These are phyloP conservation scores for Etheostoma cragini DNA, from an alignment of 2,113 vertebrate genomes.

Conservation along the genomic window DNA sequence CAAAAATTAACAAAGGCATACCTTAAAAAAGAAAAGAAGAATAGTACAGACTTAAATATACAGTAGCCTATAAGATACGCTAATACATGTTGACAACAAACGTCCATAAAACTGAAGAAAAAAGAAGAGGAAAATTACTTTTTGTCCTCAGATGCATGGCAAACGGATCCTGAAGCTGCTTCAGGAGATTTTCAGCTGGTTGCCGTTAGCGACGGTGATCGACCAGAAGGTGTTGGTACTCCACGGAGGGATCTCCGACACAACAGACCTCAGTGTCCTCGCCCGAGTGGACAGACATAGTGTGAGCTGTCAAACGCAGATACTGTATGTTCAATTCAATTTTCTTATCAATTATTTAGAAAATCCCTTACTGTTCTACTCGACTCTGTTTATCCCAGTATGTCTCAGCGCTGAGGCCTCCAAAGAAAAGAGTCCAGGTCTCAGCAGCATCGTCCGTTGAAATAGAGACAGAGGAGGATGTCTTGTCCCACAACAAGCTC, in stretches of 20 bases:
- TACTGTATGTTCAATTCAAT: not conserved
- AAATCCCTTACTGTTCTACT: not conserved
- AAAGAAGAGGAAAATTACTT: not conserved
- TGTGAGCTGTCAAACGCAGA: conserved; percentile 49
- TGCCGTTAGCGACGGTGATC: conserved; percentile 91
- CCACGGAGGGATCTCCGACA: conserved; percentile 92
- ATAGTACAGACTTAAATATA: not conserved
- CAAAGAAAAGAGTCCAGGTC: conserved; percentile 77
- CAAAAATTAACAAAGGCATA: not conserved
- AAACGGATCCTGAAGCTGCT: conserved; percentile 91
- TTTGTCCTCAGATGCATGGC: conserved; percentile 86
- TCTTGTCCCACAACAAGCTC: conserved; percentile 37
- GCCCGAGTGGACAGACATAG: conserved; percentile 88
- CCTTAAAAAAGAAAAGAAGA: not conserved
- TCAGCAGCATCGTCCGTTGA: conserved; percentile 49
- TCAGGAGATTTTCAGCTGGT: conserved; percentile 94
- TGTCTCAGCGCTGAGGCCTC: conserved; percentile 87
- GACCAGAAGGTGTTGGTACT: conserved; percentile 93
- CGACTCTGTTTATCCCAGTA: conserved; percentile 66
- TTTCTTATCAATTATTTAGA: not conserved
- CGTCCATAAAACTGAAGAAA: not conserved
- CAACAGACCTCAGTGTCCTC: conserved; percentile 88
- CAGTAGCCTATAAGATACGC: not conserved
- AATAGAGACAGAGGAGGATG: conserved; percentile 61
- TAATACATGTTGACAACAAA: not conserved